Percentiles rank a stretch among this genome's conserved stretches.
Evolutionary conservation across 1,140 invertebrate genomes (phyloP).

Genomic region (Drosophila obscura): DNA sequence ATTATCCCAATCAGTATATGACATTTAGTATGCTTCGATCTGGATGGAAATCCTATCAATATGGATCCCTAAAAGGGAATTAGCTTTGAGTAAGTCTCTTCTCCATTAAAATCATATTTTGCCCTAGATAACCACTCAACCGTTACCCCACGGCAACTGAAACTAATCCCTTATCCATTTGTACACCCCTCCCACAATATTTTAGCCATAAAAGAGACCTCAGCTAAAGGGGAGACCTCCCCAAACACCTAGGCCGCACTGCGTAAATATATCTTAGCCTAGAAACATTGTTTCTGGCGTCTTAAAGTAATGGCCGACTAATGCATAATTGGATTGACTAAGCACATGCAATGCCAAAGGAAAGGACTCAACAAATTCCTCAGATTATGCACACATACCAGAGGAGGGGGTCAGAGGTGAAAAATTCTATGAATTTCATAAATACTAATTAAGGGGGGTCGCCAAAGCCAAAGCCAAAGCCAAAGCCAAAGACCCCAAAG

Average conservation of each 20-base stretch:
- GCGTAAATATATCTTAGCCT: conserved; percentile 39
- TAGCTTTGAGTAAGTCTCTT: too few relatives aligned
- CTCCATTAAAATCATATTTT: too few relatives aligned
- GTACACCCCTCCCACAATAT: too few relatives aligned
- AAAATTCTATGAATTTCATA: conserved; percentile 78
- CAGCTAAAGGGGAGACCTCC: too few relatives aligned
- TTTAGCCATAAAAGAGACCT: background rate
- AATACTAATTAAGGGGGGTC: conserved; percentile 77
- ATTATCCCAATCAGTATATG: too few relatives aligned
- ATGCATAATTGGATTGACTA: conserved; percentile 77
- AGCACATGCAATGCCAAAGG: conserved; percentile 58
- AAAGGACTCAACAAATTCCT: conserved; percentile 32
- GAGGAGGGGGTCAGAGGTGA: conserved; percentile 30
- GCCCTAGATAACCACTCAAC: too few relatives aligned
- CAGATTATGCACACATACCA: conserved; percentile 40
- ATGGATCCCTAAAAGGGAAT: too few relatives aligned
- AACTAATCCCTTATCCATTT: too few relatives aligned
- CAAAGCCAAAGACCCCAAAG: background rate
- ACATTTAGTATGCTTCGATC: too few relatives aligned
- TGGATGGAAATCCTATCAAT: too few relatives aligned
- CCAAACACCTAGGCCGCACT: too few relatives aligned
- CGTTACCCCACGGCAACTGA: too few relatives aligned
- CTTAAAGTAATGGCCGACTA: conserved; percentile 55
- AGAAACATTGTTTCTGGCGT: conserved; percentile 48
- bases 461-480: background rate